phyloP scores from a whole-genome alignment of 92 coral and sea anemone genomes.

The Heliopora coerulea region DNA sequence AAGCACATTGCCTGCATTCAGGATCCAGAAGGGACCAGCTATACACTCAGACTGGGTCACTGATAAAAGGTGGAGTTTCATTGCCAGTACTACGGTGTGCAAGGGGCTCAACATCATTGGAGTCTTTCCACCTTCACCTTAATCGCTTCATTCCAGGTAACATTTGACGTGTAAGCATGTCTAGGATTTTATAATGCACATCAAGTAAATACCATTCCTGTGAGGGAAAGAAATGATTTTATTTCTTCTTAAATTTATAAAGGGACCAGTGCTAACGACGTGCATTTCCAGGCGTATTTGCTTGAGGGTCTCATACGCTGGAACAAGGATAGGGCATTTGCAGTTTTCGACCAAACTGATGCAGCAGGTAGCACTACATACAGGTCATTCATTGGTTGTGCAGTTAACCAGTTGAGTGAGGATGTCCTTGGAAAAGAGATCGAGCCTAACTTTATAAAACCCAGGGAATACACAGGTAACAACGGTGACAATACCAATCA shows the following conservation, averaged over 20 bases:
- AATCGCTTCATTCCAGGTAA: conserved; percentile 57
- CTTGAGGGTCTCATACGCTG: conserved; percentile 56
- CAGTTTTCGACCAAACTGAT: conserved; percentile 32
- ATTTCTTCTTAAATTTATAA: not conserved
- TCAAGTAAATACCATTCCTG: no score
- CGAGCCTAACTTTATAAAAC: conserved; percentile 18
- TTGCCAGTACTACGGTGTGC: conserved; percentile 22
- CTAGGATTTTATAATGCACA: not conserved
- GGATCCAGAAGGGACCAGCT: conserved; percentile 50
- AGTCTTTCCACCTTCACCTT: conserved; percentile 61
- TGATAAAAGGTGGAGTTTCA: conserved; percentile 36
- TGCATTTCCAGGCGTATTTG: conserved; percentile 73
- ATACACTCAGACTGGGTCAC: conserved; percentile 40
- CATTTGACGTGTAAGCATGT: not conserved
- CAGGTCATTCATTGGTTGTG: conserved; percentile 33
- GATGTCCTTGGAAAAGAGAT: conserved; percentile 43
- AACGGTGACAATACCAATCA: no score
- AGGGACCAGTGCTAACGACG: conserved; percentile 61
- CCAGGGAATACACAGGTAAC: conserved; percentile 56
- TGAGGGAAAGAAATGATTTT: no score
- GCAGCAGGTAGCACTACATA: conserved; percentile 30
- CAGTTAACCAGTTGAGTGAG: conserved; percentile 50
- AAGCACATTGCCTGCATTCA: conserved; percentile 55
- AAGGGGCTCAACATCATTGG: conserved; percentile 59
- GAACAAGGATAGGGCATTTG: conserved; percentile 55